Conservation (phyloP, 2,888 invertebrate species). For the Anoplius nigerrimus region DNA sequence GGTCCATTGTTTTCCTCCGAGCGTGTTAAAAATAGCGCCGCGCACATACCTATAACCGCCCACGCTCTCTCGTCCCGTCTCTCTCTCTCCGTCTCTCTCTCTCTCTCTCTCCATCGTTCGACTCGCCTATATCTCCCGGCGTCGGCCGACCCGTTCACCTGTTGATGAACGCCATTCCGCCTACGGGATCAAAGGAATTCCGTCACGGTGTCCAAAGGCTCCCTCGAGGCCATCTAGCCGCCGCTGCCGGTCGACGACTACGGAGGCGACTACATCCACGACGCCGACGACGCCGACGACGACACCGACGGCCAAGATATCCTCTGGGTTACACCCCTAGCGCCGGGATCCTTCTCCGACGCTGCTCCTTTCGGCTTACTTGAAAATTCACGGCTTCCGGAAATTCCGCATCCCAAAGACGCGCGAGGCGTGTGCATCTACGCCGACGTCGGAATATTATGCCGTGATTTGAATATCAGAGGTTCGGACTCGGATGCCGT, state of each 20-base stretch:
- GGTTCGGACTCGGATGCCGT: not conserved
- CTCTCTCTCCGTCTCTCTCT: slow-evolving; percentile 19
- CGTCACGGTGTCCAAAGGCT: slow-evolving; percentile 33
- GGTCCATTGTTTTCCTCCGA: slow-evolving; percentile 46
- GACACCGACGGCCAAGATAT: too few species aligned
- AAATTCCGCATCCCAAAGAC: slow-evolving; percentile 36
- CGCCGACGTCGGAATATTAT: slow-evolving; percentile 18
- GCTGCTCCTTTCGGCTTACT: slow-evolving; percentile 22
- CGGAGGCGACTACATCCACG: slow-evolving; percentile 22
- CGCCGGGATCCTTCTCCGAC: too few species aligned
- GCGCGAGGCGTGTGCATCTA: slow-evolving; percentile 4
- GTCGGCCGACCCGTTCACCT: slow-evolving; percentile 64
- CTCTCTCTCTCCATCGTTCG: slow-evolving; percentile 54
- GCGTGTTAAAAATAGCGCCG: slow-evolving; percentile 45
- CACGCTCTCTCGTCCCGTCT: slow-evolving; percentile 19
- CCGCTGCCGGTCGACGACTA: not conserved
- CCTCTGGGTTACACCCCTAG: not conserved
- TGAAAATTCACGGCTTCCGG: slow-evolving; percentile 29
- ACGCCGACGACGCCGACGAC: slow-evolving; percentile 13
- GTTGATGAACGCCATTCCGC: slow-evolving; percentile 64
- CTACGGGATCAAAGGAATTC: slow-evolving; percentile 53
- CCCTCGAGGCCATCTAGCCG: slow-evolving; percentile 5
- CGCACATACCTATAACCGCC: slow-evolving; percentile 2
- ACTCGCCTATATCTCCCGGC: slow-evolving; percentile 44
- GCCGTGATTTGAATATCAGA: slow-evolving; percentile 29